phyloP scores from a whole-genome alignment of 1,140 invertebrate genomes.

The Drosophila paulistorum region DNA sequence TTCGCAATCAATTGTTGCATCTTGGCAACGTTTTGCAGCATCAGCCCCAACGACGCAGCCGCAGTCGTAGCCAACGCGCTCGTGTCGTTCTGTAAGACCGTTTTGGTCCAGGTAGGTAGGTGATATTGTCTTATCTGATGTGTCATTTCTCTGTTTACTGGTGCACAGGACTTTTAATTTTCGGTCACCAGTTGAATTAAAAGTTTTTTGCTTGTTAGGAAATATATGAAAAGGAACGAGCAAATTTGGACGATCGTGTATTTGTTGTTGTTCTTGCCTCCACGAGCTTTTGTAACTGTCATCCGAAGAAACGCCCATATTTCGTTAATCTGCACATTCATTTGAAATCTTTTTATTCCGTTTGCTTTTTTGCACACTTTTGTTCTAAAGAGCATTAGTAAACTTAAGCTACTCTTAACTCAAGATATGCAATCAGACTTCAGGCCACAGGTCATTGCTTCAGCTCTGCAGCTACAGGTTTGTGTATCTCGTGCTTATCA shows the following conservation, averaged over 20 bases:
- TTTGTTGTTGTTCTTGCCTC: constrained; percentile 45
- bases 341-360: neutral
- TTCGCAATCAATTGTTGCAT: constrained; percentile 69
- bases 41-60: neutral
- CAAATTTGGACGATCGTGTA: constrained; percentile 42
- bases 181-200: constrained; percentile 49
- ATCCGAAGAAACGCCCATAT: constrained; percentile 27
- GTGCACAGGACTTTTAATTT: constrained; percentile 63
- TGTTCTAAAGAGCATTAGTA: neutral
- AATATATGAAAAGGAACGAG: constrained; percentile 15
- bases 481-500: neutral
- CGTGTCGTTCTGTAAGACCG: neutral
- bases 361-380: neutral
- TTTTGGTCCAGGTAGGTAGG: constrained; percentile 49
- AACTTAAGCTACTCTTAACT: neutral
- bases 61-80: neutral
- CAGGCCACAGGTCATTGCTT: constrained; percentile 35
- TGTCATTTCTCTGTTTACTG: constrained; percentile 76
- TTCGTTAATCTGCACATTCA: neutral
- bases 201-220: constrained; percentile 73
- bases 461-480: neutral
- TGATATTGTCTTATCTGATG: constrained; percentile 81
- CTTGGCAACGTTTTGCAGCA: constrained; percentile 35
- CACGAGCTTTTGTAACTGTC: constrained; percentile 45
- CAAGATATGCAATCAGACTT: constrained; percentile 32